phyloP scores from a whole-genome alignment of 2,113 vertebrate genomes.

The Neofelis nebulosa region DNA sequence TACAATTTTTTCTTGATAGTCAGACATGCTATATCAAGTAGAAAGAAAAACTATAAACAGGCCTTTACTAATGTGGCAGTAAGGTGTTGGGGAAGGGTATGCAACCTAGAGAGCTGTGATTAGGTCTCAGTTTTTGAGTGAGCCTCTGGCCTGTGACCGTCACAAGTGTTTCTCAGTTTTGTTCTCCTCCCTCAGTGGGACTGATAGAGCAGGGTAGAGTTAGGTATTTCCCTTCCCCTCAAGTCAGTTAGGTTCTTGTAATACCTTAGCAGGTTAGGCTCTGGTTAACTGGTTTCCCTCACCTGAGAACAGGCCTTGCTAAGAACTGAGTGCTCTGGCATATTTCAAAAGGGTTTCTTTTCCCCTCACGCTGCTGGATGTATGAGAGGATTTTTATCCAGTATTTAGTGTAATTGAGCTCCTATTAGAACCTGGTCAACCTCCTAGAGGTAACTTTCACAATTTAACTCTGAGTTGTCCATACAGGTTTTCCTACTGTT shows the following conservation, averaged over 20 bases:
- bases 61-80: no score
- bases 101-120: not conserved
- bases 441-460: not conserved
- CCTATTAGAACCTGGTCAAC: not conserved
- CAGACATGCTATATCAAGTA: not conserved
- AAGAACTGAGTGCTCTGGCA: not conserved
- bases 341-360: not conserved
- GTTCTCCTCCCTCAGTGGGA: not conserved
- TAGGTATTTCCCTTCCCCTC: not conserved
- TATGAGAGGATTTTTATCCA: not conserved
- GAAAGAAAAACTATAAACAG: not conserved
- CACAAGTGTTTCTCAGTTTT: not conserved
- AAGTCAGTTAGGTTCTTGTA: not conserved
- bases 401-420: not conserved
- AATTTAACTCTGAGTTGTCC: not conserved
- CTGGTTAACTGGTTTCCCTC: not conserved
- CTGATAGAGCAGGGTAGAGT: no score
- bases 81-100: not conserved
- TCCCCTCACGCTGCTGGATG: rapidly evolving
- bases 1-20: not conserved
- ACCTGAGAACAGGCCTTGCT: not conserved
- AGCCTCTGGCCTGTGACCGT: not conserved
- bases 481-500: not conserved
- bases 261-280: no score
- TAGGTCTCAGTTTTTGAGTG: not conserved